A percentile compares a stretch with the other conserved stretches of the same genome.
Conservation (phyloP, 2,888 invertebrate species). For the Argyresthia albistria region DNA sequence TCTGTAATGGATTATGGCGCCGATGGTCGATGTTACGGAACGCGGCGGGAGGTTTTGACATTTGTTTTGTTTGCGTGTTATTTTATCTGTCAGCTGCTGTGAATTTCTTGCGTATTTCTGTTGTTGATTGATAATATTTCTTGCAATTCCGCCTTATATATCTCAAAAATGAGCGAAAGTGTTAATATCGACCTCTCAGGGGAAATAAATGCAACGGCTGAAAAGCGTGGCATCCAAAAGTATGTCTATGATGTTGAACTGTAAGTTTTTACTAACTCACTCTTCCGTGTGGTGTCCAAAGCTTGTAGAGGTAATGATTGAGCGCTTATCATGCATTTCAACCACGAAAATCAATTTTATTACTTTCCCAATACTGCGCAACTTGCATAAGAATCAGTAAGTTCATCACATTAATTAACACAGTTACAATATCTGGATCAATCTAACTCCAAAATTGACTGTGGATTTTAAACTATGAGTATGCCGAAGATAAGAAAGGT, state of each 20-base stretch:
- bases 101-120: background rate
- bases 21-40: too few species aligned
- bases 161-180: constrained; percentile 49
- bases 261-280: constrained; percentile 40
- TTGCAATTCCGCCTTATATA: background rate
- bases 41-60: background rate
- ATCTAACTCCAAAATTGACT: too few species aligned
- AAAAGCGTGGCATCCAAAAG: constrained; percentile 65
- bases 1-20: too few species aligned
- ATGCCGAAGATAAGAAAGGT: too few species aligned
- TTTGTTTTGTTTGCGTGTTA: background rate
- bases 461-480: too few species aligned
- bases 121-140: background rate
- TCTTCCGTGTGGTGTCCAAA: constrained; percentile 32
- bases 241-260: constrained; percentile 65
- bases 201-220: constrained; percentile 54
- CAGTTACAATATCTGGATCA: too few species aligned
- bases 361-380: background rate
- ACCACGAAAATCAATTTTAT: background rate
- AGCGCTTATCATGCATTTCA: constrained; percentile 13
- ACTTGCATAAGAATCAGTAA: too few species aligned
- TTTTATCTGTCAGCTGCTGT: background rate
- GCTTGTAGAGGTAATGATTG: constrained; percentile 13
- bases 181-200: constrained; percentile 63
- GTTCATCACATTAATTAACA: too few species aligned